Base-by-base conservation (phyloP, 35 echinoderm and acorn worm species). In the Apostichopus parvimensis region DNA sequence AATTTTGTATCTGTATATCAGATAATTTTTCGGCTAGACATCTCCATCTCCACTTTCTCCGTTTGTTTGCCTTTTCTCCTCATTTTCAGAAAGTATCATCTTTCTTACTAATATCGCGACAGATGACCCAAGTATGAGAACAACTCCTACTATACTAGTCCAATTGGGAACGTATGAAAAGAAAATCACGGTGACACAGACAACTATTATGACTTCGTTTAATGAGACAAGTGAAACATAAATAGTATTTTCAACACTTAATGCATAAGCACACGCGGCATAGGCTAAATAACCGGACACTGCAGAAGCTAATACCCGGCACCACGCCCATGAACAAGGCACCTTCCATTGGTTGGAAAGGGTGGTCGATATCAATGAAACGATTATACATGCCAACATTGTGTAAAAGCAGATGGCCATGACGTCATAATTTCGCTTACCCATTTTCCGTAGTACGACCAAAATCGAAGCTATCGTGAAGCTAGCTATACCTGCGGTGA, bases 161-260 rank as follows among this genome's bases (percentile, higher is more conserved):
- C 86, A 88, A 12, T 88, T 10, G 0, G 86, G 86, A 54, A 54
- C 64, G 14, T 72, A 88, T 8, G n/a, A 20, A 17, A 88, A 88
- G 24, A 88, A 72, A 25, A 54, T 21, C 5, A 66, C 18, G 26
- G 57, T 18, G 13, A 88, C 9, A 25, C 14, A 20, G 20, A 88
- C 14, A 71, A 88, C 86, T 12, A 88, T 88, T 11, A 66, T 28
- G 22, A 88, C 61, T 8, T 88, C 86, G 60, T 88, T 88, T 5
- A 88, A 64, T 9, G 26, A 23, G 8, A 88, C 53, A 20, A 88
- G 28, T 8, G 86, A 88, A 14, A 88, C 86, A 9, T 88, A 88
- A 15, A 88, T 64, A 7, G 86, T 64, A 57, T 88, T 34, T 72
- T 88, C 86, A 12, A 88, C 11, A 25, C 28, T 12, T 54, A 66